Base-by-base conservation (phyloP, 2,113 vertebrate genomes). In the Tiliqua scincoides region DNA sequence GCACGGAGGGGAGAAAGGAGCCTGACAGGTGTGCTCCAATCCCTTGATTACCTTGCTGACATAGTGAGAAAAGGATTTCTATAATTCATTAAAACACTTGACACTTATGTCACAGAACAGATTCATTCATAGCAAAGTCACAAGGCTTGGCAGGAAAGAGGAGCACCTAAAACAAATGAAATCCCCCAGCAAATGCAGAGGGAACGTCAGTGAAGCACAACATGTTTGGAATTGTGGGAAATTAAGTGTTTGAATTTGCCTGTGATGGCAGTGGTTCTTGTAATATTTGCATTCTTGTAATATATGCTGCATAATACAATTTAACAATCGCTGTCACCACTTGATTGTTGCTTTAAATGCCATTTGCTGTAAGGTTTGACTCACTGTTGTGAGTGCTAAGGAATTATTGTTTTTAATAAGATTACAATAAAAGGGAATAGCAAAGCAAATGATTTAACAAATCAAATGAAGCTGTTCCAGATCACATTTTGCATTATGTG, bases 1-100 rank as follows among this genome's bases (percentile, higher is more conserved):
- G 85, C 65, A 82, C 12, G 2, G 73, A 59, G 68, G 70, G 54
- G 43, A 10, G 2, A 0, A 73, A 70, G 7, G 30, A 74, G 23
- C 57, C 21, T 85, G 3, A 37, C n/a, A 86, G 57, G 84, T 88
- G 35, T 62, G 65, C 61, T 81, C 77, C 65, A 88, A 75, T 27
- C 89, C 82, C 80, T 81, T 85, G 79, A 85, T 84, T 87, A 84
- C 70, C 61, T 82, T 1, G 0, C 30, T 79, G 62, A 83, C 73
- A 78, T 40, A 70, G 77, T 85, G 63, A 73, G 83, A 89, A 83
- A 89, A 37, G 0, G 59, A 43, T 85, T 43, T 32, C 23, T 23
- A 15, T 80, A 48, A 74, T 91, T 83, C 71, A 87, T 70, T 74
- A 85, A 54, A 54, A 1, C 0, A 0, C 67, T 91, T 83, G 43